Evolutionary conservation across 1,140 invertebrate genomes (phyloP).

Genomic region (Drosophila lini): DNA sequence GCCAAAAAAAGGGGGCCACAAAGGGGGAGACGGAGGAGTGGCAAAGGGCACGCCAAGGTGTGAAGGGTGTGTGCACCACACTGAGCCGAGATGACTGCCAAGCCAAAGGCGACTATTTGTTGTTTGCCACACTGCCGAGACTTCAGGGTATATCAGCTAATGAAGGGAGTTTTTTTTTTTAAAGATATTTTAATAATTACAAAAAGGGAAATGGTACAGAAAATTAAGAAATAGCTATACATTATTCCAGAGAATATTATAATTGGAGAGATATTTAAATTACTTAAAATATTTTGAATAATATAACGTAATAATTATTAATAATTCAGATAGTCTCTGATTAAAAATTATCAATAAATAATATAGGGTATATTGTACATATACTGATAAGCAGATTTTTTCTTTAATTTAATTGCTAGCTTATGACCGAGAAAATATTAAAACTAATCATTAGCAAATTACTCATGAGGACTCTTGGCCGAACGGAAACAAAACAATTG

Average conservation of each 20-base stretch:
- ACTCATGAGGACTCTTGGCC: too few species aligned
- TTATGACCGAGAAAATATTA: too few species aligned
- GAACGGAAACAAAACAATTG: too few species aligned
- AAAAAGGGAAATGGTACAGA: neutral
- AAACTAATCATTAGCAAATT: too few species aligned
- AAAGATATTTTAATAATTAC: neutral
- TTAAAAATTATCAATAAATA: too few species aligned
- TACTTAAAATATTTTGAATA: neutral
- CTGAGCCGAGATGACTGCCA: conserved; percentile 51
- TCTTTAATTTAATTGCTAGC: too few species aligned
- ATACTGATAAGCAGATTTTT: too few species aligned
- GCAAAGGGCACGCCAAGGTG: conserved; percentile 71
- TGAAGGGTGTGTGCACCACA: conserved; percentile 70
- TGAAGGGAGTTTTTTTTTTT: neutral
- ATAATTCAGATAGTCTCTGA: too few species aligned
- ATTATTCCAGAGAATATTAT: neutral
- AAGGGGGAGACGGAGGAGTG: neutral
- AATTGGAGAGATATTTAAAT: neutral
- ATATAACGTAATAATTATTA: too few species aligned
- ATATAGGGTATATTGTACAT: too few species aligned
- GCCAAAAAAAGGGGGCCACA: conserved; percentile 46
- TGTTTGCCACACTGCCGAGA: conserved; percentile 15
- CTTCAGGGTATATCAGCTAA: conserved; percentile 3
- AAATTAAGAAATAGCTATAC: neutral
- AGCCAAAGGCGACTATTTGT: conserved; percentile 61